Evolutionary conservation across 53 echinoderm and acorn worm genomes (phyloP), one percentile per base, ranked within the genome.

Genomic region (Apostichopus leukothele): DNA sequence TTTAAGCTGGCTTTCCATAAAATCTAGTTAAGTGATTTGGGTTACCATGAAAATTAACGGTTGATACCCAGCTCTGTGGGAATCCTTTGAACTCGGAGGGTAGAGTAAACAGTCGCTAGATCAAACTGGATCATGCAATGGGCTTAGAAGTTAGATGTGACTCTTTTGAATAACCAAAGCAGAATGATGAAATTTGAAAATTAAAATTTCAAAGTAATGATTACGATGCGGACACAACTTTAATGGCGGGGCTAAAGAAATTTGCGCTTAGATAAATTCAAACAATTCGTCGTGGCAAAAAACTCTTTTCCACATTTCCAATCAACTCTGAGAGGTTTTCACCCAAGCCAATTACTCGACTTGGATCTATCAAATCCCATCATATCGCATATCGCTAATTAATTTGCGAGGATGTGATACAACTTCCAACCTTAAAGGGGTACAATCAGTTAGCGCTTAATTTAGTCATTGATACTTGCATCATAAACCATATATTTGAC

Each of bases 21-120:
- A 81, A 81, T 81, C 81, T 81, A 81, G 81, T 81, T 81, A 81
- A 81, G 81, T 81, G 81, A 81, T 81, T 81, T 81, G 81, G 81
- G 81, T 81, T 81, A 81, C 81, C 81, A 81, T 81, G 81, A 81
- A 81, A 81, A 81, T 81, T 81, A 81, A 81, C 54, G 81, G 81
- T 59, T 81, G 81, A 81, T 81, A 59, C 59, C 55, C 39, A 39
- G 7, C 81, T 81, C 81, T 59, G 81, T 59, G 81, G 81, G 81
- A 59, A 20, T 59, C 81, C 81, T 81, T 81, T 81, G 81, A 81
- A 81, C 81, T 81, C 54, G 55, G 55, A 81, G 81, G 55, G 9
- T n/a, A 54, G 81, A 81, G 81, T 81, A 81, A 81, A 81, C 81
- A 81, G 81, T 53, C 21, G 22, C 10, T 11, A 59, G 81, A 81